These are phyloP conservation scores for Lindbergichthys nudifrons DNA, from an alignment of 2,797 vertebrate species.

Conservation along the genomic window DNA sequence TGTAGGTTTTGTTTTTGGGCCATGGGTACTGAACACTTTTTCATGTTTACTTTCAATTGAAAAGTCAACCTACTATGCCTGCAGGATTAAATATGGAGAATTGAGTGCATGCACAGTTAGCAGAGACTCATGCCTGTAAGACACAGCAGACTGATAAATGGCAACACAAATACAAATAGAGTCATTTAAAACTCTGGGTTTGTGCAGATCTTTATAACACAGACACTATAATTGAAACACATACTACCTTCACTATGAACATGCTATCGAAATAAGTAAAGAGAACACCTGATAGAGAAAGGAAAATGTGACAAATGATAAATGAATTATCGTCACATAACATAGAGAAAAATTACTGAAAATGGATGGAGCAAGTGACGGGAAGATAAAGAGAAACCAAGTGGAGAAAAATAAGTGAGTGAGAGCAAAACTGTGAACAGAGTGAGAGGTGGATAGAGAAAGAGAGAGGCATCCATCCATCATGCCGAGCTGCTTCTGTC, in stretches of 20 bases:
- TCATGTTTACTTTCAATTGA: conserved; percentile 29
- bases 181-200: conserved; percentile 35
- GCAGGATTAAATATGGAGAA: conserved; percentile 24
- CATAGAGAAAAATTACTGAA: conserved; percentile 46
- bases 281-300: neutral
- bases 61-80: conserved; percentile 24
- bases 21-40: neutral
- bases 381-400: conserved; percentile 58
- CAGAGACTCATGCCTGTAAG: conserved; percentile 12
- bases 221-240: conserved; percentile 9
- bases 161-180: too few relatives aligned
- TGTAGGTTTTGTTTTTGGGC: neutral
- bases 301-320: conserved; percentile 3
- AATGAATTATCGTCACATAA: neutral
- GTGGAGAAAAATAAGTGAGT: conserved; percentile 59
- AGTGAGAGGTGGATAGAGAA: conserved; percentile 62
- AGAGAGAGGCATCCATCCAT: conserved; percentile 68
- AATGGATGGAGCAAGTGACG: conserved; percentile 33
- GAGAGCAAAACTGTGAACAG: conserved; percentile 41
- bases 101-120: conserved; percentile 33
- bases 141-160: conserved; percentile 40
- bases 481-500: conserved; percentile 68
- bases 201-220: conserved; percentile 2
- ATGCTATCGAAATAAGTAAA: conserved; percentile 21
- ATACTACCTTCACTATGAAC: neutral